Base-by-base conservation (phyloP, 1,140 invertebrate genomes). In the Hyposmocoma kahamanoa region DNA sequence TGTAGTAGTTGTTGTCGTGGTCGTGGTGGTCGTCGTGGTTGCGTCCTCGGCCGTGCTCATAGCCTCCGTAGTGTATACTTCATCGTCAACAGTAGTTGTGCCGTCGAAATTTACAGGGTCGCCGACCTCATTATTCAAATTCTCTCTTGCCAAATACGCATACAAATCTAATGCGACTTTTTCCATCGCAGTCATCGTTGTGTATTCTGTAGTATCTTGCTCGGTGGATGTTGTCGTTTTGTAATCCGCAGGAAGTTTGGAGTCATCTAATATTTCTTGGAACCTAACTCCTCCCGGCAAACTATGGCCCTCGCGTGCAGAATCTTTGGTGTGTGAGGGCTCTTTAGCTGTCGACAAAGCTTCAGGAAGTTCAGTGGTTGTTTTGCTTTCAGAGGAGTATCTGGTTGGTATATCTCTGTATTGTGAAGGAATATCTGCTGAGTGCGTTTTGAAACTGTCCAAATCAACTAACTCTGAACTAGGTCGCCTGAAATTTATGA, bases 111-210 rank as follows among this genome's bases (percentile, higher is more conserved):
- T 70, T 2, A 84, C 79, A 0, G 87, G 78, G 36, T 88, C 86
- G 1, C 67, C 68, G 62, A 88, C 84, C 62, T 91, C 90, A 50
- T 90, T 90, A 26, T 92, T 90, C 19, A 93, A 77, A 61, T 93
- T 93, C 57, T 90, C 93, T 32, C 92, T 91, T n/a, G 92, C 92
- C 10, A 93, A 82, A 57, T 93, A 92, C 0, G 93, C 93, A 56
- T 95, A 95, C 13, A 95, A 75, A 63, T 95, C 93, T 11, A 94
- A 82, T 10, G 93, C 93, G 0, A 93, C 92, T 80, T 95, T 94
- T 60, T 94, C 92, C 92, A 94, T 94, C 0, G 89, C 87, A 1
- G 89, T 88, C 58, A 90, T 91, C 0, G 89, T 90, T 1, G 89
- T 88, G 32, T 87, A 88, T 13, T 91, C 91, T 0, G 90, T 91